These are phyloP conservation scores for Plumapathes pennacea DNA, from an alignment of 92 coral and sea anemone genomes.

Conservation along the genomic window DNA sequence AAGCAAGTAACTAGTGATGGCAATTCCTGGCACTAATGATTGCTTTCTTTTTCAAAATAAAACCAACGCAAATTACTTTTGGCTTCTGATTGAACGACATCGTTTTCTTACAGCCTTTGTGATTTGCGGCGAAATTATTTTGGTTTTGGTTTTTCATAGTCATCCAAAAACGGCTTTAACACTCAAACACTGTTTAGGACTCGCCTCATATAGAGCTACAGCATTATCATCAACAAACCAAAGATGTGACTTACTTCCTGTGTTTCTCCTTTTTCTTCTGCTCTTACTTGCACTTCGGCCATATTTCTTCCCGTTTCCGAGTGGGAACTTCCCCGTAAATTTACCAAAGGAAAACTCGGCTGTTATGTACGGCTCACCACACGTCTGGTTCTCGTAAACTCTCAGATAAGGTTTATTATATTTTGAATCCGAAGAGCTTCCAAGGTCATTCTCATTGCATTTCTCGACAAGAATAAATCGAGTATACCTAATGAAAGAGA, in stretches of 20 bases:
- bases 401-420: background rate
- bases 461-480: no score
- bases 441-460: background rate
- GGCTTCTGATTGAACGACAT: no score
- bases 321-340: conserved; percentile 1
- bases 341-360: conserved; percentile 18
- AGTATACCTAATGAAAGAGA: no score
- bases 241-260: conserved; percentile 16
- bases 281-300: background rate
- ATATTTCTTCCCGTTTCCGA: conserved; percentile 35
- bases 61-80: no score
- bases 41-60: no score
- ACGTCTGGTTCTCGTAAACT: conserved; percentile 1
- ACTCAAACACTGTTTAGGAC: no score
- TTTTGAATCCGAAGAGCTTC: background rate
- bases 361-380: conserved; percentile 55
- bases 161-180: background rate
- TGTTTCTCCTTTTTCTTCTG: conserved; percentile 25
- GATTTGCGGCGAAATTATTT: no score
- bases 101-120: no score
- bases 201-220: no score
- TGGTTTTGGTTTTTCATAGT: no score
- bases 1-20: no score
- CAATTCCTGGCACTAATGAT: no score
- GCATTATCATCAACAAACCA: background rate